phyloP scores from a whole-genome alignment of 2,888 invertebrate genomes.

The Brachyopa scutellaris region DNA sequence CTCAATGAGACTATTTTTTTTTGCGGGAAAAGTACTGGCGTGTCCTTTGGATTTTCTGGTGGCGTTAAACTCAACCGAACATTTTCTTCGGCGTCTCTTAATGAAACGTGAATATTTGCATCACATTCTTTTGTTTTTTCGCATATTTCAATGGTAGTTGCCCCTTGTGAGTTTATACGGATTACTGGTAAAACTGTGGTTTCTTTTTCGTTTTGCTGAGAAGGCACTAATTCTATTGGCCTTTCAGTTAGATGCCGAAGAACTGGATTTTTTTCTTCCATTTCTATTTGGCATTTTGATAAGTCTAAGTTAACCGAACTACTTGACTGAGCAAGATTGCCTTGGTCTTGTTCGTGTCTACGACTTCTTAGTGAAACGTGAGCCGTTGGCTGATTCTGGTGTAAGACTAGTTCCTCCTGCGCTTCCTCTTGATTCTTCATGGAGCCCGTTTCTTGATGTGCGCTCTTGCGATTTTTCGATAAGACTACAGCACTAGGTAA shows the following conservation, averaged over 20 bases:
- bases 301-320: background rate
- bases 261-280: too few species aligned
- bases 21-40: background rate
- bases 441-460: background rate
- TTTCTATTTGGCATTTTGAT: background rate
- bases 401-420: background rate
- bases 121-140: background rate
- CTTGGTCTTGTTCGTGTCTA: background rate
- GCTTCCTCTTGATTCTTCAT: background rate
- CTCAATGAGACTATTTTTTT: background rate
- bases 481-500: too few species aligned
- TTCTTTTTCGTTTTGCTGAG: background rate
- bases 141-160: background rate
- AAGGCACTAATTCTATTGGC: background rate
- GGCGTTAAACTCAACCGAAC: background rate
- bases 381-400: background rate
- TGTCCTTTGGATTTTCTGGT: background rate
- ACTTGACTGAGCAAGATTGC: background rate
- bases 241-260: too few species aligned
- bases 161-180: background rate
- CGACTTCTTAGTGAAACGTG: conserved; percentile 4
- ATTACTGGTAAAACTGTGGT: background rate
- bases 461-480: too few species aligned
- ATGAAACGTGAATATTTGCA: background rate
- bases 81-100: background rate